Percentiles rank a stretch among this genome's conserved stretches.
Evolutionary conservation across 1,140 invertebrate species (phyloP).

Genomic region (Diorhabda sublineata): DNA sequence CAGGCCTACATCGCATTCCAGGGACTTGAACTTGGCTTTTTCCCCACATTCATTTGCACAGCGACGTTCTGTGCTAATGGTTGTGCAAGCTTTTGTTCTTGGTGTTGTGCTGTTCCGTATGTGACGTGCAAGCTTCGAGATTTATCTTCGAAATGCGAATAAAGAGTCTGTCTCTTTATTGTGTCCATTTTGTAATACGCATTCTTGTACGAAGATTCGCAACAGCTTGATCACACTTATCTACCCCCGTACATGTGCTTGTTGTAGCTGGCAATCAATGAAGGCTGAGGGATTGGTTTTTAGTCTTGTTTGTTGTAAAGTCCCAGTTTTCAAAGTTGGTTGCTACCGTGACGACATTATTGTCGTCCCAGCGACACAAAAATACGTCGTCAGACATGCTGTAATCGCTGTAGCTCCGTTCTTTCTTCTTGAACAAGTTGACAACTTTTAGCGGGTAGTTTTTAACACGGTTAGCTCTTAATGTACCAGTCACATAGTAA

Average conservation of each 20-base stretch:
- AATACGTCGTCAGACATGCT: background rate
- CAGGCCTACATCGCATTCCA: slow-evolving; percentile 25
- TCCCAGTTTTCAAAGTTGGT: slow-evolving; percentile 40
- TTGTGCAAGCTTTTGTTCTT: slow-evolving; percentile 12
- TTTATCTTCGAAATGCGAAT: slow-evolving; percentile 7
- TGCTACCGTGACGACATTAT: slow-evolving; percentile 40
- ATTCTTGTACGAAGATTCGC: slow-evolving; percentile 24
- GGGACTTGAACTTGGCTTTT: slow-evolving; percentile 18
- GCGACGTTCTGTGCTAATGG: too few species aligned
- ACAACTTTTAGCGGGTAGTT: slow-evolving; percentile 17
- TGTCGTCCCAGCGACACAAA: slow-evolving; percentile 41
- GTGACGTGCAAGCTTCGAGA: slow-evolving; percentile 12
- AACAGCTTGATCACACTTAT: too few species aligned
- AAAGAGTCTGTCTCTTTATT: background rate
- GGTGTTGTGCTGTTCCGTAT: slow-evolving; percentile 16
- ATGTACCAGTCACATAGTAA: slow-evolving; percentile 28
- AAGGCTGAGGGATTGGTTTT: slow-evolving; percentile 38
- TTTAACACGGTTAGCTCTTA: slow-evolving; percentile 24
- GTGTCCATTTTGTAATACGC: slow-evolving; percentile 20
- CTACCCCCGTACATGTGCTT: slow-evolving; percentile 41
- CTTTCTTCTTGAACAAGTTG: slow-evolving; percentile 14
- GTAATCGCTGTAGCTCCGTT: background rate
- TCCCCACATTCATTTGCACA: slow-evolving; percentile 13
- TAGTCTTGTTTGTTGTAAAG: slow-evolving; percentile 34
- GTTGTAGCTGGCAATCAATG: slow-evolving; percentile 39